Base-by-base conservation (phyloP, 2,888 invertebrate species). In the Pristionchus entomophagus region DNA sequence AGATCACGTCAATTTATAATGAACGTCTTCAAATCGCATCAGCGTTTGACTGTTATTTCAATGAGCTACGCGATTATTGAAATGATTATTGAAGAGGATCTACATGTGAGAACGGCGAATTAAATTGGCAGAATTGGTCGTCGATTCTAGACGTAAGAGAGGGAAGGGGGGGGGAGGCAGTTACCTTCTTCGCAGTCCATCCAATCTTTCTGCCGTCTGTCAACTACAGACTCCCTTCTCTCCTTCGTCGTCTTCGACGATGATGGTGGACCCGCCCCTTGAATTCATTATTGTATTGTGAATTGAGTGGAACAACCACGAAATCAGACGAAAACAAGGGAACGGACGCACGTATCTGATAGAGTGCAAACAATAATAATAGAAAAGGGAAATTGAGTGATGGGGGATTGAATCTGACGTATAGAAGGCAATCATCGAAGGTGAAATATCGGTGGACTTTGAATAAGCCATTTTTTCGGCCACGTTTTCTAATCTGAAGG, bases 201-300 rank as follows among this genome's bases (percentile, higher is more conserved):
- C 86, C 62, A 86, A 53, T 53, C 49, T 32, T 32, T 32, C 22
- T 56, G n/a, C n/a, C 82, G 38, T 56, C 59, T 56, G 49, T 38
- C 53, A 38, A 32, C 41, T 53, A 32, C 59, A 38, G 49, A 49
- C 59, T 53, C 38, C 56, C 29, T 32, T 51, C 53, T 78, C 80
- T 78, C 49, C n/a, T 49, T 45, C n/a, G n/a, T n/a, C n/a, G n/a
- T n/a, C n/a, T n/a, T n/a, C n/a, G n/a, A n/a, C n/a, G n/a, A n/a
- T n/a, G 45, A 10, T 45, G 14, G 32, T 32, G 32, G 38, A n/a
- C 38, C 17, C 59, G 38, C 38, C 53, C 59, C 41, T 26, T 38
- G 19, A 10, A 51, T 35, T 56, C 29, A 35, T 22, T 32, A 14
- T 41, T 45, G n/a, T 12, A 12, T 78, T 45, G 45, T 45, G n/a